These are phyloP conservation scores for Malacosoma neustria DNA, from an alignment of 2,888 invertebrate species.

Conservation along the genomic window DNA sequence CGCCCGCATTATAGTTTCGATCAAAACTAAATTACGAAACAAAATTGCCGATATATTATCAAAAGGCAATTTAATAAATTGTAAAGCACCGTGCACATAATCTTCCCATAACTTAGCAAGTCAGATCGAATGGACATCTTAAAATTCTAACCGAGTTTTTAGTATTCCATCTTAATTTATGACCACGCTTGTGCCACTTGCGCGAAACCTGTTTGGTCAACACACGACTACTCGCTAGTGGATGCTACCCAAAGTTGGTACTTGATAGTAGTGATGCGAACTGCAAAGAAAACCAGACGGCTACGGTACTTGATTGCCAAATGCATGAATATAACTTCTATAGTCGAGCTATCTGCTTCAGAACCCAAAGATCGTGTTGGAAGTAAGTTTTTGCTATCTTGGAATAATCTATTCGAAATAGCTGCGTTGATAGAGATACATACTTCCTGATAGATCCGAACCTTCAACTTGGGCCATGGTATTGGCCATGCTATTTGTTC, in stretches of 20 bases:
- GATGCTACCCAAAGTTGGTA: neutral
- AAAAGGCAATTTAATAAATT: neutral
- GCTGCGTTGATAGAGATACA: too few relatives aligned
- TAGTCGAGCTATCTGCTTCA: too few relatives aligned
- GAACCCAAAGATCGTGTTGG: too few relatives aligned
- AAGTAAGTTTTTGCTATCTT: too few relatives aligned
- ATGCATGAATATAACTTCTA: too few relatives aligned
- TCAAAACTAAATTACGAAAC: neutral
- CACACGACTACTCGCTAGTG: constrained; percentile 5
- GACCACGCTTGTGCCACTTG: constrained; percentile 18
- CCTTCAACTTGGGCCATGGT: too few relatives aligned
- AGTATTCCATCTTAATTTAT: constrained; percentile 10
- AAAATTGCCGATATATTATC: neutral
- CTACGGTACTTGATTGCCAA: too few relatives aligned
- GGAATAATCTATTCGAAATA: too few relatives aligned
- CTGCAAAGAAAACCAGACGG: too few relatives aligned
- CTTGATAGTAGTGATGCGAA: too few relatives aligned
- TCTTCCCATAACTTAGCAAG: neutral
- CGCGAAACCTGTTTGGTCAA: constrained; percentile 6
- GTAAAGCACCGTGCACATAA: neutral
- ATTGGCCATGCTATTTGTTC: too few relatives aligned
- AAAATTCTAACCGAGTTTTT: constrained; percentile 37
- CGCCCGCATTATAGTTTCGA: neutral
- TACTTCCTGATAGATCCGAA: too few relatives aligned
- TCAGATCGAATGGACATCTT: constrained; percentile 11